Conservation (phyloP, 2,113 vertebrate genomes). For the Choloepus hoffmanni region DNA sequence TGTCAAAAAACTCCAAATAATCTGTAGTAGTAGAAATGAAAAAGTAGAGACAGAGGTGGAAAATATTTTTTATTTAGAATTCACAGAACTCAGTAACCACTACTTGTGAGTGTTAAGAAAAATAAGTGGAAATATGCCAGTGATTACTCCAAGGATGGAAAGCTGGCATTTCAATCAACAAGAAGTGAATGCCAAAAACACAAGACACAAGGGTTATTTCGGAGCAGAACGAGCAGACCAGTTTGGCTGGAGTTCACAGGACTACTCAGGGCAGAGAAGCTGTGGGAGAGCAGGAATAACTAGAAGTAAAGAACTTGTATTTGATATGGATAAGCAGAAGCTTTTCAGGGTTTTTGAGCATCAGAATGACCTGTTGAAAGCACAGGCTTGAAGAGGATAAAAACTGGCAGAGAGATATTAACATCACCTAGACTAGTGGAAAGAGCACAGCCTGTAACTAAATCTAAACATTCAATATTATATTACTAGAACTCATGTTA, state of each 20-base stretch:
- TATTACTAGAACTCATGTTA: background rate
- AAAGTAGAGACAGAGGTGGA: slow-evolving; percentile 7
- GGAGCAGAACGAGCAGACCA: background rate
- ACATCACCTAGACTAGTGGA: background rate
- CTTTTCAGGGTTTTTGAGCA: background rate
- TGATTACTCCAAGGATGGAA: background rate
- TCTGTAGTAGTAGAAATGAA: background rate
- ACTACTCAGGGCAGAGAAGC: background rate
- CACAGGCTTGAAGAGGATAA: background rate
- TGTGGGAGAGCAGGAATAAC: background rate
- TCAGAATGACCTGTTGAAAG: background rate
- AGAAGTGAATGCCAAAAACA: background rate
- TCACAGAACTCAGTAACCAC: background rate
- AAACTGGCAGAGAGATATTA: background rate
- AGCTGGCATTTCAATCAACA: background rate
- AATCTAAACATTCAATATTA: background rate
- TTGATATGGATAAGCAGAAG: background rate
- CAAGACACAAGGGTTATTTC: background rate
- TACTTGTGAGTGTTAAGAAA: slow-evolving; percentile 25
- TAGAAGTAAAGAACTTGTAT: background rate
- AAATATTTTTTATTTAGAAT: background rate
- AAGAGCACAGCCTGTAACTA: background rate
- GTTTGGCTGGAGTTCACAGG: background rate
- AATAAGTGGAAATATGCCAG: background rate
- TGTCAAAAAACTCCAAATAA: background rate